phyloP scores from a whole-genome alignment of 2,888 invertebrate species.

The Drosophila helvetica region DNA sequence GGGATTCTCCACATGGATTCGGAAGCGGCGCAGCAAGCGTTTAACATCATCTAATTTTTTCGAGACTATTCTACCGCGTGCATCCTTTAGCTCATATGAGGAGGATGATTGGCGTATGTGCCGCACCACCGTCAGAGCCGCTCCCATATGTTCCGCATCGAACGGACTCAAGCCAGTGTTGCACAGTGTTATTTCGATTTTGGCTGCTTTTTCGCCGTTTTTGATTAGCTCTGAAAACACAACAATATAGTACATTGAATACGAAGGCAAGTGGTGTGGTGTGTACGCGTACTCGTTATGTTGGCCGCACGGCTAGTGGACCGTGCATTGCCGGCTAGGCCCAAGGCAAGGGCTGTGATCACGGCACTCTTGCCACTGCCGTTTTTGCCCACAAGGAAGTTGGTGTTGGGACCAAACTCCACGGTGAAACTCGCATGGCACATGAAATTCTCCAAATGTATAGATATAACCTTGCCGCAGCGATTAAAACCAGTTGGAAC shows the following conservation, averaged over 20 bases:
- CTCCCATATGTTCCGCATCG: conserved; percentile 86
- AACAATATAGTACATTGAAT: too few species aligned
- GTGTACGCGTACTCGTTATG: conserved; percentile 88
- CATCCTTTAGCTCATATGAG: conserved; percentile 89
- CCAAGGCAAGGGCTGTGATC: conserved; percentile 93
- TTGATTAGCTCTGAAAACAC: conserved; percentile 87
- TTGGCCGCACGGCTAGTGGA: conserved; percentile 90
- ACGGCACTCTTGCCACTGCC: conserved; percentile 98
- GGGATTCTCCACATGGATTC: conserved; percentile 97
- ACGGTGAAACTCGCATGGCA: conserved; percentile 93
- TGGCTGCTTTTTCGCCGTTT: conserved; percentile 89
- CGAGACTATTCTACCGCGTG: conserved; percentile 87
- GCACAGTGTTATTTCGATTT: conserved; percentile 89
- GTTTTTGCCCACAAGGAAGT: conserved; percentile 93
- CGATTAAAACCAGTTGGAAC: conserved; percentile 47
- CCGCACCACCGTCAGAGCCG: conserved; percentile 87
- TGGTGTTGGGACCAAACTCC: conserved; percentile 90
- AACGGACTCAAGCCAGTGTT: conserved; percentile 90
- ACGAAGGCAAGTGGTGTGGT: too few species aligned
- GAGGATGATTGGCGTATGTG: conserved; percentile 87
- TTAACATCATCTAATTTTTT: conserved; percentile 90
- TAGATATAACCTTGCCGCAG: conserved; percentile 83
- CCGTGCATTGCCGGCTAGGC: conserved; percentile 92
- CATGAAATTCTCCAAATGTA: conserved; percentile 94
- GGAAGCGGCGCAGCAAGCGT: conserved; percentile 88